Evolutionary conservation across 2,797 vertebrate species (phyloP), one percentile per base, ranked within the genome.

Genomic region (Astyanax mexicanus): DNA sequence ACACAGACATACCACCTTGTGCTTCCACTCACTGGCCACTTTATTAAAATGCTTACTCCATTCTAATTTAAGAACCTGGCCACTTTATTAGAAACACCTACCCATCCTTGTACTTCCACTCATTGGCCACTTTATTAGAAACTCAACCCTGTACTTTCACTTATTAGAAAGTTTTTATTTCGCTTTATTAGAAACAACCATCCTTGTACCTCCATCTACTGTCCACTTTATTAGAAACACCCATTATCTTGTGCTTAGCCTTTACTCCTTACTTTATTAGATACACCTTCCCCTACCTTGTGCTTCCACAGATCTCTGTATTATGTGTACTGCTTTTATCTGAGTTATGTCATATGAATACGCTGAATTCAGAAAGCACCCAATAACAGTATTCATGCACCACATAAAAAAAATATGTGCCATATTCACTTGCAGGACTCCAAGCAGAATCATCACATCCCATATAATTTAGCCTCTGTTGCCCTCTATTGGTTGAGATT

Each of bases 401-500:
- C 52, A 62, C 10, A 5, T 69, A 37, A 38, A 61, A 4, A 6
- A 49, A n/a, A 17, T 1, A 15, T 12, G 11, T 23, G 19, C 47
- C 10, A 10, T 51, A 47, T 25, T 7, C 57, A 65, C 19, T 12
- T n/a, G 10, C 11, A 1, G 38, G 19, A 37, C 27, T 21, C 10
- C 60, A 19, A 15, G 21, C 60, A 15, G 19, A 64, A 21, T 54
- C 25, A 21, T n/a, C 3, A 19, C 1, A n/a, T 5, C 19, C 1
- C 10, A 4, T 65, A 58, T 51, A 13, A 0, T 19, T 78, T 61
- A 73, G 21, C 7, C 13, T 76, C 64, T 83, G 69, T 69, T 38
- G 69, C 45, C 58, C 60, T 79, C 81, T 78, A 70, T 75, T 73
- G 69, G 79, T 35, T 27, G 5, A 29, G 5, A 6, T 17, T 15